A percentile compares a stretch with the other conserved stretches of the same genome.
These are phyloP conservation scores for Elaphurus davidianus DNA, from an alignment of 2,113 vertebrate species.

Conservation along the genomic window DNA sequence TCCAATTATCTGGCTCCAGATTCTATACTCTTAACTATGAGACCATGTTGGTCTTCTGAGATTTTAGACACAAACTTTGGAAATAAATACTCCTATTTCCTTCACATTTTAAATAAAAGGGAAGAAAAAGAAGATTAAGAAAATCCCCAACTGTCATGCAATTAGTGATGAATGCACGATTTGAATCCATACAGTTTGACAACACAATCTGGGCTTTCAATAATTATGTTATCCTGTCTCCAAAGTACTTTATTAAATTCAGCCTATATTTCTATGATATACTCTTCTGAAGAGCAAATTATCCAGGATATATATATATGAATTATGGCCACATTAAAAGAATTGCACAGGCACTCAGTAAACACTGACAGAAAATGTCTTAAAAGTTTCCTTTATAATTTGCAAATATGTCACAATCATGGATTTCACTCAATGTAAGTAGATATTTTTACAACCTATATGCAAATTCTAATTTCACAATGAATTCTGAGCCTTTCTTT, in stretches of 20 bases:
- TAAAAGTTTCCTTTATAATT: neutral
- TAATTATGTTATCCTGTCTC: neutral
- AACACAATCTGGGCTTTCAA: neutral
- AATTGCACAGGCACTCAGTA: neutral
- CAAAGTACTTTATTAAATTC: neutral
- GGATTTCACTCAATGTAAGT: neutral
- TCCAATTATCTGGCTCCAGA: neutral
- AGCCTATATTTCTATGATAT: neutral
- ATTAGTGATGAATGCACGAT: neutral
- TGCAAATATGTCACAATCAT: neutral
- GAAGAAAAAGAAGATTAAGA: neutral
- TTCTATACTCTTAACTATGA: neutral
- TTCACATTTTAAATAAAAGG: neutral
- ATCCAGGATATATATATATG: neutral
- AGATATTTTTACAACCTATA: neutral
- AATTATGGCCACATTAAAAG: neutral
- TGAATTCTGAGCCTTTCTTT: neutral
- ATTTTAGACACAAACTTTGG: neutral
- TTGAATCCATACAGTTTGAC: neutral
- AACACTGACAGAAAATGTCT: neutral
- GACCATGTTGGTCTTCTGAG: neutral
- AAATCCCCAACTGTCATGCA: neutral
- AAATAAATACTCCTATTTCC: neutral
- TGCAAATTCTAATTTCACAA: neutral
- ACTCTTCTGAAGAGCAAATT: neutral